Base-by-base conservation (phyloP, 2,797 vertebrate species). In the Sternarchorhynchus goeldii region DNA sequence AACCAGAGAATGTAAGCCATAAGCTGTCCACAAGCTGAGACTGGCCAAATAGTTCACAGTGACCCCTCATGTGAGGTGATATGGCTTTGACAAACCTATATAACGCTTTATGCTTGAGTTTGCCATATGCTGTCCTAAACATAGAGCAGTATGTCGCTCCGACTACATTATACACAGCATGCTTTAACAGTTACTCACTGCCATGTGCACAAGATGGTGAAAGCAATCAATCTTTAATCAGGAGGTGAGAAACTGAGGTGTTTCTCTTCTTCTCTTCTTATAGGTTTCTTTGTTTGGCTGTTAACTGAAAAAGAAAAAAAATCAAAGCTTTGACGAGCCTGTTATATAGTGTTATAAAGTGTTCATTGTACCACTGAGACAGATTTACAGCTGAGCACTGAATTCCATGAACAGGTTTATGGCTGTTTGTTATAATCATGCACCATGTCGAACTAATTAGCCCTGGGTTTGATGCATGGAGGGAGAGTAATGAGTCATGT, bases 401-500 rank as follows among this genome's bases (percentile, higher is more conserved):
- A 55, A 64, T 21, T 16, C 32, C 50, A 39, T 50, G n/a, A 20
- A 29, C 32, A 56, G 6, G 20, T n/a, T 65, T 57, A 29, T 4
- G 57, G 50, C 39, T 29, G 57, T 66, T 45, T 31, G 50, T 55
- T 45, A 36, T 20, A 57, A 16, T n/a, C 5, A 34, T 2, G 21
- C 55, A 16, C 36, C 39, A 45, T 59, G 25, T 71, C 50, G n/a
- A 63, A 60, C 10, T 63, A 56, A 71, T 63, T 70, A 63, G 20
- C 31, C 36, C 16, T 31, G 21, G 63, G 63, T 20, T 16, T 60
- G 56, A 45, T 73, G 20, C 21, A 60, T 2, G 36, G 34, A 36
- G 45, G 57, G n/a, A 60, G 57, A 60, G 67, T 69, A 69, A 73
- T 73, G 71, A 73, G 34, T 39, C 57, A 63, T 71, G 58, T 70